A percentile compares a stretch with the other conserved stretches of the same genome.
Conservation (phyloP, 2,797 vertebrate genomes). For the Antrozous pallidus region DNA sequence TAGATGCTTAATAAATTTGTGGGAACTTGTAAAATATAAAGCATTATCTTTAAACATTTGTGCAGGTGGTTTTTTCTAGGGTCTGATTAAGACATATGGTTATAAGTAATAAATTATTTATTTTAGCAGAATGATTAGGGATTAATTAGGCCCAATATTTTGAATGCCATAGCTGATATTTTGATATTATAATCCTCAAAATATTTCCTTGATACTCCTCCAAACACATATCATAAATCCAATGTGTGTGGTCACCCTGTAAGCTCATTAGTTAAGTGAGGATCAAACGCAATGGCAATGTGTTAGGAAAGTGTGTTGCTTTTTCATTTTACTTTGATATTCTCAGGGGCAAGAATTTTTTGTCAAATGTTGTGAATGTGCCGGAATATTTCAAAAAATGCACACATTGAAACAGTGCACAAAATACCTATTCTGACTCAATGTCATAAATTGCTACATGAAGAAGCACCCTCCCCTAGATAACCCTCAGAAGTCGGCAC, state of each 20-base stretch:
- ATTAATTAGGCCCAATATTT: slow-evolving; percentile 68
- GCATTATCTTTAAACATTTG: slow-evolving; percentile 27
- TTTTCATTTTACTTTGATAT: not conserved
- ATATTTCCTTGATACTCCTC: slow-evolving; percentile 15
- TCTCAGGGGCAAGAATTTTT: not conserved
- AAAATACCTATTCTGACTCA: slow-evolving; percentile 63
- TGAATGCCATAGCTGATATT: slow-evolving; percentile 18
- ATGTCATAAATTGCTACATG: slow-evolving; percentile 67
- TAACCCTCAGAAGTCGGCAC: slow-evolving; percentile 67
- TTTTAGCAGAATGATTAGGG: slow-evolving; percentile 62
- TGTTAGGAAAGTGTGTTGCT: not conserved
- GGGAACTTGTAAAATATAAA: slow-evolving; percentile 18
- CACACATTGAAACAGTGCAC: not conserved
- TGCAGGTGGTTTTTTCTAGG: slow-evolving; percentile 25
- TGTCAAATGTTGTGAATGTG: slow-evolving; percentile 25
- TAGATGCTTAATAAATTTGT: slow-evolving; percentile 14
- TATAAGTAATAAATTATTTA: slow-evolving; percentile 59
- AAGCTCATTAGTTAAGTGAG: slow-evolving; percentile 2
- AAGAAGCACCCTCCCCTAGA: slow-evolving; percentile 59
- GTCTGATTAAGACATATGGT: slow-evolving; percentile 4
- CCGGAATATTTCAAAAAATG: not conserved
- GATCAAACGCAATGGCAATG: not conserved
- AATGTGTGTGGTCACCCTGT: slow-evolving; percentile 7
- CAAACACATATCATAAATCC: slow-evolving; percentile 24
- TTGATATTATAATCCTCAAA: slow-evolving; percentile 15